Evolutionary conservation across 2,797 vertebrate species (phyloP).

Genomic region (Sylvia borin): DNA sequence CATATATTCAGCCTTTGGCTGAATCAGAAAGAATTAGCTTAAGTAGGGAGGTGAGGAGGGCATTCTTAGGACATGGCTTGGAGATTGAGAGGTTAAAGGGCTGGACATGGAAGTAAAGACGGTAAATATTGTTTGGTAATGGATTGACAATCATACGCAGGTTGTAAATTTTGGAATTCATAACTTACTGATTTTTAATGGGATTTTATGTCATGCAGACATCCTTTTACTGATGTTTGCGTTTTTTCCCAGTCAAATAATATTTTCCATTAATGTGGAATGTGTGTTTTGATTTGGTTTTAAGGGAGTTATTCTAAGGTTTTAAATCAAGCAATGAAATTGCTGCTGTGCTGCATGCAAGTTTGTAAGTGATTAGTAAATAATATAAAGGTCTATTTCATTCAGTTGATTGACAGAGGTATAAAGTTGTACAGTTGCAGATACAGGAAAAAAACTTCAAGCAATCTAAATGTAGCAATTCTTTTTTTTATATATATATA

Average conservation of each 20-base stretch:
- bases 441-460: neutral
- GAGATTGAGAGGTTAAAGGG: neutral
- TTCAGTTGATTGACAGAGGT: neutral
- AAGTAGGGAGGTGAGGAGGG: neutral
- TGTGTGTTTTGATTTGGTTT: constrained; percentile 33
- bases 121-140: neutral
- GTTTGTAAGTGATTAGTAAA: constrained; percentile 3
- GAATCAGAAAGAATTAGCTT: neutral
- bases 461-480: neutral
- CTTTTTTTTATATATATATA: no score
- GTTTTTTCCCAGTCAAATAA: constrained; percentile 16
- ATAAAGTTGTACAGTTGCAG: neutral
- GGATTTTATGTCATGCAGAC: neutral
- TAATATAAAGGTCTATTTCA: neutral
- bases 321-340: constrained; percentile 5
- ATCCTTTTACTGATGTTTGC: neutral
- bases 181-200: neutral
- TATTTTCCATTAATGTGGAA: constrained; percentile 1
- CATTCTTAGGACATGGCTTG: neutral
- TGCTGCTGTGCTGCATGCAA: neutral
- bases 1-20: neutral
- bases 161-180: neutral
- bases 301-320: neutral
- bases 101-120: neutral
- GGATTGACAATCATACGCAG: neutral